phyloP scores from a whole-genome alignment of 2,113 vertebrate genomes.

The Anguilla rostrata region DNA sequence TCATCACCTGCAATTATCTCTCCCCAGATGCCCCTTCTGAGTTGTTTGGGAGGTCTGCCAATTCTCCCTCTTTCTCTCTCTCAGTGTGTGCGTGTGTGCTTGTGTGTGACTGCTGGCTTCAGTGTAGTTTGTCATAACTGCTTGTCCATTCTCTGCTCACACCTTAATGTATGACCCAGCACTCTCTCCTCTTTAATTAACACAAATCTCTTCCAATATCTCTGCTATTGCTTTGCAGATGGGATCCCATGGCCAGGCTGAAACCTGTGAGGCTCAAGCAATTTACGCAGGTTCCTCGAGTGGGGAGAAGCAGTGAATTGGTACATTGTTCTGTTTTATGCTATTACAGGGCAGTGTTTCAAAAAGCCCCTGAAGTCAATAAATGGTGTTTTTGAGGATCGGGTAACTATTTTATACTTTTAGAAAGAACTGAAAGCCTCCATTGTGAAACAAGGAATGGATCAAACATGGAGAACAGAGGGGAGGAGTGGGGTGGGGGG shows the following conservation, averaged over 20 bases:
- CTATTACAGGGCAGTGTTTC: conserved; percentile 15
- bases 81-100: background rate
- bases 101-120: background rate
- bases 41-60: conserved; percentile 14
- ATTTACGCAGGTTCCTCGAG: conserved; percentile 20
- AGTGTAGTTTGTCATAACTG: background rate
- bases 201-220: conserved; percentile 17
- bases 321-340: conserved; percentile 22
- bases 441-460: conserved; percentile 27
- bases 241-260: background rate
- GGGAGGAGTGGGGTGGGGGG: background rate
- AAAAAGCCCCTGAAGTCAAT: conserved; percentile 21
- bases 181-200: conserved; percentile 20
- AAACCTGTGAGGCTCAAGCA: conserved; percentile 5
- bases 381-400: conserved; percentile 34
- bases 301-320: conserved; percentile 7
- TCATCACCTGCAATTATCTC: conserved; percentile 15
- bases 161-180: background rate
- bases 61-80: background rate
- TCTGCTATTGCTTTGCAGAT: conserved; percentile 8
- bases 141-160: background rate
- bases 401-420: conserved; percentile 29
- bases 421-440: conserved; percentile 18
- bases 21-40: background rate
- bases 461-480: background rate